phyloP scores from a whole-genome alignment of 2,113 vertebrate species.

The Ondatra zibethicus region DNA sequence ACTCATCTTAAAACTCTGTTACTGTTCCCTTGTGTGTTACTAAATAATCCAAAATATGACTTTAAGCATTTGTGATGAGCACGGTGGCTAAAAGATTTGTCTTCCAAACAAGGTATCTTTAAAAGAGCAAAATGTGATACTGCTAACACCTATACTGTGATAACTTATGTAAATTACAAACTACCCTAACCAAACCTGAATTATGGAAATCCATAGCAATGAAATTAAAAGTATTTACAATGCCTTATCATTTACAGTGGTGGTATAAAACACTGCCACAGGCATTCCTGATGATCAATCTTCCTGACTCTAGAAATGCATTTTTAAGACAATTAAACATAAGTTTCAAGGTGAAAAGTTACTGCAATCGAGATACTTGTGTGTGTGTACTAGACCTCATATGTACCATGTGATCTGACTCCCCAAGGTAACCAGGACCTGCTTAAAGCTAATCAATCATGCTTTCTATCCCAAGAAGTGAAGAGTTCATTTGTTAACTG shows the following conservation, averaged over 20 bases:
- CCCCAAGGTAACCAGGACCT: background rate
- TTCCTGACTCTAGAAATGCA: background rate
- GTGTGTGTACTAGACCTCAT: background rate
- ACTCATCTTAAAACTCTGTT: background rate
- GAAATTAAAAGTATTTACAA: conserved; percentile 37
- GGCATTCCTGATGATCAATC: background rate
- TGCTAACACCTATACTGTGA: background rate
- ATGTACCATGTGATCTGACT: background rate
- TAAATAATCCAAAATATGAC: background rate
- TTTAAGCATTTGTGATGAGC: background rate
- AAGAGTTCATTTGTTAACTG: background rate
- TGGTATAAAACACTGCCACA: background rate
- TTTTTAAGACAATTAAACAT: conserved; percentile 22
- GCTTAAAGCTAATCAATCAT: background rate
- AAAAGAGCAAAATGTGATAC: background rate
- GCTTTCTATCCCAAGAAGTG: background rate
- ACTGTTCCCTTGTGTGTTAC: background rate
- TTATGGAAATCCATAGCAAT: background rate
- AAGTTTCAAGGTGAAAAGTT: conserved; percentile 6
- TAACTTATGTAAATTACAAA: background rate
- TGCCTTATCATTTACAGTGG: background rate
- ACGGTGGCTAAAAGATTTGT: background rate
- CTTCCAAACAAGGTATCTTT: background rate
- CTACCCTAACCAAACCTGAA: background rate
- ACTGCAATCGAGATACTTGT: background rate